A percentile compares a stretch with the other conserved stretches of the same genome.
phyloP scores from a whole-genome alignment of 92 coral and sea anemone species.

The Epizoanthus rinbou region DNA sequence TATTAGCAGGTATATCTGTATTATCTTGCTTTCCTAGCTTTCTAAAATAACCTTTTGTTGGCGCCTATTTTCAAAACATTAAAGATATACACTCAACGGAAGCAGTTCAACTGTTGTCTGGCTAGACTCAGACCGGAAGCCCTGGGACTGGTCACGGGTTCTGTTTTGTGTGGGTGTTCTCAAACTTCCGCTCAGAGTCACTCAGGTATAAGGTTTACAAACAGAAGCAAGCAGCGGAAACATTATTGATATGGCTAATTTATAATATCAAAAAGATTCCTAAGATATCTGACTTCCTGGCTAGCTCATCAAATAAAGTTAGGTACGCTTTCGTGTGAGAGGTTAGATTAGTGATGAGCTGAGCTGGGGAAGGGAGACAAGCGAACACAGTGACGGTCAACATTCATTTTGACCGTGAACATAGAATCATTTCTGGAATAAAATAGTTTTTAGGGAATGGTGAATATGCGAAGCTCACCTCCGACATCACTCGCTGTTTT shows the following conservation, averaged over 20 bases:
- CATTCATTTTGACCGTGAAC: too few relatives aligned
- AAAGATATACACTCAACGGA: too few relatives aligned
- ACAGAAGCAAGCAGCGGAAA: background rate
- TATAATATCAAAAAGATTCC: constrained; percentile 4
- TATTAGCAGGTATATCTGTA: too few relatives aligned
- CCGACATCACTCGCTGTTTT: background rate
- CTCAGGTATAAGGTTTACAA: background rate
- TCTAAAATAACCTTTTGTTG: too few relatives aligned
- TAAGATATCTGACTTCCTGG: constrained; percentile 19
- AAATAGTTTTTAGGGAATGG: background rate
- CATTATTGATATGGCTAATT: constrained; percentile 4
- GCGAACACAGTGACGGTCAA: background rate
- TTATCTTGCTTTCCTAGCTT: too few relatives aligned
- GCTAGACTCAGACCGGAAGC: constrained; percentile 9
- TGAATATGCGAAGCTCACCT: constrained; percentile 17
- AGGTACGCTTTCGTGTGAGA: background rate
- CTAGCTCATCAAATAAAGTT: constrained; percentile 18
- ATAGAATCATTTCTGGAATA: background rate
- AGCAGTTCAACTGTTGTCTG: too few relatives aligned
- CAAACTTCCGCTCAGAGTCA: constrained; percentile 22
- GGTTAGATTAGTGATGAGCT: background rate
- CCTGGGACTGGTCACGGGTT: background rate
- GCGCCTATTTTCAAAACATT: too few relatives aligned
- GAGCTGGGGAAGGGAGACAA: background rate
- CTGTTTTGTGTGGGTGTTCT: constrained; percentile 2